Evolutionary conservation across 2,888 invertebrate species (phyloP).

Genomic region (Ditula angustiorana): DNA sequence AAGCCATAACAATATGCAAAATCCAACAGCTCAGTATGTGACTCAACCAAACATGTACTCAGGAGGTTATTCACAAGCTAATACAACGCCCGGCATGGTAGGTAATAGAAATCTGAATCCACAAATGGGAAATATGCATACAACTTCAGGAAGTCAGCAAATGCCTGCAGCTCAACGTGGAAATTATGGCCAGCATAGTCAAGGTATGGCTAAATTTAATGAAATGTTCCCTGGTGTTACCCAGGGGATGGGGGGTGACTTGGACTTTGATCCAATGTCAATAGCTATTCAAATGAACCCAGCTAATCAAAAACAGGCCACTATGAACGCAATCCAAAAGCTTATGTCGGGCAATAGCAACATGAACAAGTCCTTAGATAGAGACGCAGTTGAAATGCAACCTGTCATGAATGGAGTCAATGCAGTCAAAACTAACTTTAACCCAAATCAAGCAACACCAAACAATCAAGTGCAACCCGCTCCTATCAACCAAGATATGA

Average conservation of each 20-base stretch:
- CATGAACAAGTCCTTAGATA: constrained; percentile 28
- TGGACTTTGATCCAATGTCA: constrained; percentile 78
- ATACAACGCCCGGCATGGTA: constrained; percentile 34
- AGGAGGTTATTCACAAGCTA: constrained; percentile 40
- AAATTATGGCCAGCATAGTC: constrained; percentile 59
- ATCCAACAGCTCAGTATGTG: constrained; percentile 49
- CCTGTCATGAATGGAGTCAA: constrained; percentile 29
- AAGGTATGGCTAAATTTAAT: constrained; percentile 71
- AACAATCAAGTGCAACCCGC: constrained; percentile 2
- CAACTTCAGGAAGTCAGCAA: constrained; percentile 39
- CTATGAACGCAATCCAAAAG: constrained; percentile 66
- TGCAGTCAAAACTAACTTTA: constrained; percentile 19
- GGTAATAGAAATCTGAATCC: constrained; percentile 42
- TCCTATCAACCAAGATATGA: constrained; percentile 27
- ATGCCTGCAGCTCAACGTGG: constrained; percentile 47
- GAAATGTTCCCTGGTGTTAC: constrained; percentile 77
- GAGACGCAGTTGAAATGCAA: constrained; percentile 13
- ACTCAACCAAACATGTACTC: constrained; percentile 48
- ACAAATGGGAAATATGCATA: constrained; percentile 13
- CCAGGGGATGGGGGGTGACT: constrained; percentile 60
- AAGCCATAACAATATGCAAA: constrained; percentile 45
- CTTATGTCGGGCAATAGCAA: constrained; percentile 57
- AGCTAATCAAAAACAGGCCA: constrained; percentile 67
- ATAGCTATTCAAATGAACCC: constrained; percentile 82
- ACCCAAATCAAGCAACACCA: constrained; percentile 8